phyloP scores from a whole-genome alignment of 2,797 vertebrate genomes.

The Morelia viridis region DNA sequence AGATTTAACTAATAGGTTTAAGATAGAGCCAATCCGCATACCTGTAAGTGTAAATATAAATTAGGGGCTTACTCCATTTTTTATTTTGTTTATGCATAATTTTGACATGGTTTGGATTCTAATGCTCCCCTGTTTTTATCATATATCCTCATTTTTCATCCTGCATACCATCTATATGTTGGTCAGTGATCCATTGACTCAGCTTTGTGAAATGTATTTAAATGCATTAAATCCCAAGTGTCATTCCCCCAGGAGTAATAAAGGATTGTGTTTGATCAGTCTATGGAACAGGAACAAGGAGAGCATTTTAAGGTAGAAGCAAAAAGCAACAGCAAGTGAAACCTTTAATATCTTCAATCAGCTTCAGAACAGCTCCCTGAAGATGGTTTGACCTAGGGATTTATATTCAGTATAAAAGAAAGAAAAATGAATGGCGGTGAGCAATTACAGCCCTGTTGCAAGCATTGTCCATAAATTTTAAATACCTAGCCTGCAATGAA shows the following conservation, averaged over 20 bases:
- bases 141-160: neutral
- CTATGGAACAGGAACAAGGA: neutral
- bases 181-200: neutral
- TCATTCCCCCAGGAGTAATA: neutral
- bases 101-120: neutral
- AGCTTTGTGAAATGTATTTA: neutral
- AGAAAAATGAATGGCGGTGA: slow-evolving; percentile 19
- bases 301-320: neutral
- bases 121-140: neutral
- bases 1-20: neutral
- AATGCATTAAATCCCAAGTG: neutral
- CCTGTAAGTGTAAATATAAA: neutral
- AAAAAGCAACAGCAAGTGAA: neutral
- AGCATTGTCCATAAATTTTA: slow-evolving; percentile 38
- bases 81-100: neutral
- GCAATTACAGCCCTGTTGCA: slow-evolving; percentile 22
- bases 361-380: neutral
- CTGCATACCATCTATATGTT: neutral
- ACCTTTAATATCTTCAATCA: neutral
- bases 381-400: slow-evolving; percentile 21
- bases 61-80: neutral
- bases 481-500: slow-evolving; percentile 29
- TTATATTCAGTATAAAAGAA: slow-evolving; percentile 8
- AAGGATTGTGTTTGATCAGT: neutral
- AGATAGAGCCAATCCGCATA: neutral